Evolutionary conservation across 2,888 invertebrate genomes (phyloP).

Genomic region (Apodemia duryi): DNA sequence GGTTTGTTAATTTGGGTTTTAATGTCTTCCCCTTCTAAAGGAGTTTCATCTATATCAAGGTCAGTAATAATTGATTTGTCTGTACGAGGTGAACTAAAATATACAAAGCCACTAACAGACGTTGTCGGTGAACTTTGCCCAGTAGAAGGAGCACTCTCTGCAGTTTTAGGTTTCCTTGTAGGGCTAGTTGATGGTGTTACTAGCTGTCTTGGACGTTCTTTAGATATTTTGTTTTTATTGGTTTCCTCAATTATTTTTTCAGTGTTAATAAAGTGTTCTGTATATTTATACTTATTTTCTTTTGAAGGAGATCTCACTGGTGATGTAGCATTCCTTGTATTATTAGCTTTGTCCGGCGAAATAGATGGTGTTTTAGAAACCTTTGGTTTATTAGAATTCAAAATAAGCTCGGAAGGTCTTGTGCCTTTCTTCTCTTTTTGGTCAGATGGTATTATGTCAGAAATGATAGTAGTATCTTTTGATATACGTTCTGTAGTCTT

Average conservation of each 20-base stretch:
- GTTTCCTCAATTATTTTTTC: slow-evolving; percentile 52
- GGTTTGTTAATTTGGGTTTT: slow-evolving; percentile 17
- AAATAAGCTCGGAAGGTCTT: neutral
- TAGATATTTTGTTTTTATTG: slow-evolving; percentile 43
- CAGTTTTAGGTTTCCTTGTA: slow-evolving; percentile 56
- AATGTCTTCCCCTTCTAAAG: slow-evolving; percentile 36
- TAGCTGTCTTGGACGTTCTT: slow-evolving; percentile 55
- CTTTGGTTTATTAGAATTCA: neutral
- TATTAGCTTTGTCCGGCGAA: neutral
- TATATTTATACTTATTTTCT: slow-evolving; percentile 46
- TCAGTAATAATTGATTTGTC: slow-evolving; percentile 55
- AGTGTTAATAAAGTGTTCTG: slow-evolving; percentile 51
- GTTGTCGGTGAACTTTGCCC: slow-evolving; percentile 77
- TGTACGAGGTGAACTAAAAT: slow-evolving; percentile 54
- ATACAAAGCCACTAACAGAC: slow-evolving; percentile 76
- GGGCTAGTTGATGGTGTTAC: slow-evolving; percentile 75
- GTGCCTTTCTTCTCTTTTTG: neutral
- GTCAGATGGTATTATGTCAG: neutral
- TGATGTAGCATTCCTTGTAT: slow-evolving; percentile 37
- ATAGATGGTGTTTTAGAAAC: slow-evolving; percentile 5
- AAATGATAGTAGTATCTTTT: neutral
- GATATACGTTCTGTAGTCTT: neutral
- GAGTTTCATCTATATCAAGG: slow-evolving; percentile 51
- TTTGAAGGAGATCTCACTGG: slow-evolving; percentile 45
- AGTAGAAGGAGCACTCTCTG: slow-evolving; percentile 57